A percentile compares a stretch with the other conserved stretches of the same genome.
Conservation (phyloP, 2,888 invertebrate genomes). For the Osmoderma eremita region DNA sequence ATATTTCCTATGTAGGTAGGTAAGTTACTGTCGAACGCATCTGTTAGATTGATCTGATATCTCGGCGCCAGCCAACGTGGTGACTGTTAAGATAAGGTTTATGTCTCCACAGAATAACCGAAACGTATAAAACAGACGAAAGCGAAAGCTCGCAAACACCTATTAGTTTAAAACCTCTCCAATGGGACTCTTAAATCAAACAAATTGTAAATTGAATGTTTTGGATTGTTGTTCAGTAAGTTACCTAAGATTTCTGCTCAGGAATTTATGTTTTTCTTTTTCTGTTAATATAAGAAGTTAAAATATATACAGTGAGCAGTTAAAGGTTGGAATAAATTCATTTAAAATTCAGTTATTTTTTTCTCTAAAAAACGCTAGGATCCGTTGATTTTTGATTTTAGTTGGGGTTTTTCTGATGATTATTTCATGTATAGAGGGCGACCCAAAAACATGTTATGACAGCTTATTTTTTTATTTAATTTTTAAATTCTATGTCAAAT, state of each 20-base stretch:
- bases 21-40: constrained; percentile 38
- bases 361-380: too few species aligned
- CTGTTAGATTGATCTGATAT: constrained; percentile 41
- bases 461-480: too few species aligned
- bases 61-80: constrained; percentile 36
- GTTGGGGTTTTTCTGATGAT: too few species aligned
- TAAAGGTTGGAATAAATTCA: too few species aligned
- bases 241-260: neutral
- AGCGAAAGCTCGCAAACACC: constrained; percentile 14
- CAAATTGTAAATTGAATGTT: constrained; percentile 10
- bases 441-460: too few species aligned
- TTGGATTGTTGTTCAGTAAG: neutral
- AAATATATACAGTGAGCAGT: too few species aligned
- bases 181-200: constrained; percentile 3
- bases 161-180: constrained; percentile 27
- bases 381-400: too few species aligned
- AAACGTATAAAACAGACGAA: constrained; percentile 7
- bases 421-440: too few species aligned
- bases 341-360: too few species aligned
- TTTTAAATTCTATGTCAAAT: too few species aligned
- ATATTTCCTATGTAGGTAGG: constrained; percentile 12
- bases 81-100: constrained; percentile 27
- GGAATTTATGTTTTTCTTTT: too few species aligned
- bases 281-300: too few species aligned
- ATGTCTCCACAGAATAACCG: constrained; percentile 26